phyloP scores from a whole-genome alignment of 2,797 vertebrate species.

The Lindbergichthys nudifrons region DNA sequence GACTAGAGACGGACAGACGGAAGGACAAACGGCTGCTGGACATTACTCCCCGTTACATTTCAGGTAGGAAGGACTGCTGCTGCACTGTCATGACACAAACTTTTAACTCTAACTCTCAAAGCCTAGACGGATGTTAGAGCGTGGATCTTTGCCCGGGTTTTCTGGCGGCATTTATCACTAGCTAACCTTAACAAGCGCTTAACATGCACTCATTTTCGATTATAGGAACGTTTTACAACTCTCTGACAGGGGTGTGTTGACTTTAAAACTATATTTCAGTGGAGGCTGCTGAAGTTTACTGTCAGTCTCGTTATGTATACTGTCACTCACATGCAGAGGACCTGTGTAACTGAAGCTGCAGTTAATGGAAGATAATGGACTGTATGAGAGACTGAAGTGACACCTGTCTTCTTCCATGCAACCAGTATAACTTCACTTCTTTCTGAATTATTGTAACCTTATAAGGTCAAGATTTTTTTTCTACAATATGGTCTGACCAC shows the following conservation, averaged over 20 bases:
- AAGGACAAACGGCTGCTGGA: constrained; percentile 13
- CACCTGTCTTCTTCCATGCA: not conserved
- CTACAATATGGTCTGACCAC: not conserved
- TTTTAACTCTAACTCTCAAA: constrained; percentile 14
- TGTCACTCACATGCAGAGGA: constrained; percentile 17
- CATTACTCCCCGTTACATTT: constrained; percentile 13
- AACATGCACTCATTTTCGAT: not conserved
- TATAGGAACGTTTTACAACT: not conserved
- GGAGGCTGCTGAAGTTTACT: constrained; percentile 11
- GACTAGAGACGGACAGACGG: constrained; percentile 20
- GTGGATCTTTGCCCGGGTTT: not conserved
- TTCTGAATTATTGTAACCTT: not conserved
- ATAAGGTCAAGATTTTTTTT: not conserved
- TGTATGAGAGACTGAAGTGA: constrained; percentile 2
- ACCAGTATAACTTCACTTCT: not conserved
- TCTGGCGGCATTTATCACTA: not conserved
- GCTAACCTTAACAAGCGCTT: constrained; percentile 3
- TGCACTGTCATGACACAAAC: not conserved
- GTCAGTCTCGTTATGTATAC: not conserved
- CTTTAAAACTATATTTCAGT: not conserved
- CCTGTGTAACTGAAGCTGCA: constrained; percentile 33
- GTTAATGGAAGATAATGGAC: constrained; percentile 27
- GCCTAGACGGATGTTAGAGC: not conserved
- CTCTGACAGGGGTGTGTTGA: not conserved
- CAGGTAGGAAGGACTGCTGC: constrained; percentile 59